Evolutionary conservation across 37 sponge, comb jelly and placozoan species (phyloP), one percentile per base, ranked within the genome.

Genomic region (Chondrosia reniformis): DNA sequence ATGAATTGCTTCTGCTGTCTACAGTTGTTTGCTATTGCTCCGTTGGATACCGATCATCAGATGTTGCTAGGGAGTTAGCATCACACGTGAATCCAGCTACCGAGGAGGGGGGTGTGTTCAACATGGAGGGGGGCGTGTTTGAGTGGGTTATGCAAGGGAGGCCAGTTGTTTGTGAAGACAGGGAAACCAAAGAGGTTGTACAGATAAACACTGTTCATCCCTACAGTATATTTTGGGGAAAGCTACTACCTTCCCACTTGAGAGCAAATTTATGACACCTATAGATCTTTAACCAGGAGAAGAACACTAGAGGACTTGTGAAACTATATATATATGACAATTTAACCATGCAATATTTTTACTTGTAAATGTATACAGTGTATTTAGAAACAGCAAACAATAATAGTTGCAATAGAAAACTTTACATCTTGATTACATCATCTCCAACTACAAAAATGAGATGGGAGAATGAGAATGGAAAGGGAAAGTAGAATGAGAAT

Each of bases 11-110:
- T 34, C 7, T 24, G 7, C 38, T 45, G 52, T 45, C 10, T 75
- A 25, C 77, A 88, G 88, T 92, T 72, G 86, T 92, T n/a, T 88
- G 87, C 74, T 93, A 93, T 63, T 93, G 94, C 56, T 89, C 94
- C 1, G 84, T 93, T 4, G 94, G 94, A 6, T 93, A 93, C 61
- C 82, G 93, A 4, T 93, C 94, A 10, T 91, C 92, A 3, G 31
- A 44, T 8, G 65, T 87, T 37, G 88, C 80, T 21, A 31, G 81
- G 49, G 81, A 55, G 34, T 80, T 93, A 19, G 57, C 80, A 28
- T 32, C 45, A 22, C 37, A 65, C 59, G 22, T 38, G 13, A 37
- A 36, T 3, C 22, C 17, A 10, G 33, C 22, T 24, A 22, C 22
- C 3, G 8, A 15, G 7, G 67, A 61, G 36, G 57, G 28, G 28